Evolutionary conservation across 2,113 vertebrate genomes (phyloP), one percentile per base, ranked within the genome.

Genomic region (Ceratotherium simum): DNA sequence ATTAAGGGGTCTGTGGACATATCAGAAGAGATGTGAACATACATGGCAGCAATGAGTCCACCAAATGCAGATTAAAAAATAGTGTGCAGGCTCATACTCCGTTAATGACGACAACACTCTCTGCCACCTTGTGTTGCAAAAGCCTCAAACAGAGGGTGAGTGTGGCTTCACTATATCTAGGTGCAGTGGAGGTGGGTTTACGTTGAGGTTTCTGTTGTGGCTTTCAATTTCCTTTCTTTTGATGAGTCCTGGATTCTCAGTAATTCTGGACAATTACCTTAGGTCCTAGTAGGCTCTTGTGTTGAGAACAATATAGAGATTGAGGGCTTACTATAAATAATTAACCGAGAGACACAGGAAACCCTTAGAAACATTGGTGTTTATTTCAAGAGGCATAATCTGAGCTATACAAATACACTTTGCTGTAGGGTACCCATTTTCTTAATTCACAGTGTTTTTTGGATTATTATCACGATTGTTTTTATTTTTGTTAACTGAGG

Each of bases 361-460:
- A 96, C 91, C 95, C 79, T 98, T 96, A 97, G 23, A 98, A 97
- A 78, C 46, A 91, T 33, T 54, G 60, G 60, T 93, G 83, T 98
- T 98, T 98, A 97, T 98, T 98, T 98, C 97, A 88, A 97, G 95
- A 97, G 97, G 97, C 96, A 54, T 96, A 86, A 96, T 96, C 75
- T 56, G 76, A 97, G 89, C 73, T 84, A 67, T 39, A 90, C 96
- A 98, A 98, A 97, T 97, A 97, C 51, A 96, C 95, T 97, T 97
- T 97, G 95, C 93, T 97, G 62, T 51, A 46, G 79, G 64, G 12
- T 54, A 39, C 67, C 91, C 51, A 82, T 96, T 96, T 95, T 97
- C 85, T 62, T 86, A 96, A 98, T 97, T 98, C 90, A 78, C 97
- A 98, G 97, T 97, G 96, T 97, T 98, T 96, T 98, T 97, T 97